A percentile compares a stretch with the other conserved stretches of the same genome.
These are phyloP conservation scores for Ceratotherium simum DNA, from an alignment of 2,113 vertebrate genomes.

Conservation along the genomic window DNA sequence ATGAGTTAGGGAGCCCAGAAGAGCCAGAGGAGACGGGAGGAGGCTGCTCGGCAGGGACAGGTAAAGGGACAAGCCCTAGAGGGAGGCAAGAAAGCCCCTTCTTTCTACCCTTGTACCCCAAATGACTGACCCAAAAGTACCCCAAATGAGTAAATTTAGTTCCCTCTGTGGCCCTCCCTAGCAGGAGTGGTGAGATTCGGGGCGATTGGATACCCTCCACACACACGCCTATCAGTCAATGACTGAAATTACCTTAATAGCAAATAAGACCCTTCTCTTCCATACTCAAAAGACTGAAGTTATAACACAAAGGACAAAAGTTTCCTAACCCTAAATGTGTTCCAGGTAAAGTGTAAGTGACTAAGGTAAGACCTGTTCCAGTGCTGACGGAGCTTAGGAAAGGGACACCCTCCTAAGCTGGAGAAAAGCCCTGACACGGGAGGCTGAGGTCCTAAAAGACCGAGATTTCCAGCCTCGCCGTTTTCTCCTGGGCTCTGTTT, in stretches of 20 bases:
- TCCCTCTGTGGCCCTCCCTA: not conserved
- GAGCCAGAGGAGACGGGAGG: too few species aligned
- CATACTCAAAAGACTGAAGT: not conserved
- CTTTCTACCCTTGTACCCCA: not conserved
- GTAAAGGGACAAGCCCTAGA: not conserved
- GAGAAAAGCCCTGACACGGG: not conserved
- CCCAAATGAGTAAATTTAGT: not conserved
- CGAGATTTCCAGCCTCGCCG: not conserved
- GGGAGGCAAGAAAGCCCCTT: not conserved
- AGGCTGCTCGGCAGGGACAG: not conserved
- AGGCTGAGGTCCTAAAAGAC: too few species aligned
- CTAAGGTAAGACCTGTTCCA: not conserved
- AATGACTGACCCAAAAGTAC: not conserved
- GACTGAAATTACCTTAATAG: not conserved
- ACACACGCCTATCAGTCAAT: not conserved
- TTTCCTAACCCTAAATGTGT: not conserved
- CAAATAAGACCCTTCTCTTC: not conserved
- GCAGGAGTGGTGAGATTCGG: not conserved
- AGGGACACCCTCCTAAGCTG: not conserved
- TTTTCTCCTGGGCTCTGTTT: not conserved
- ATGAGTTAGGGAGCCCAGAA: not conserved
- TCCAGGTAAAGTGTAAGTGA: not conserved
- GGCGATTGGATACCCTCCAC: fast-evolving
- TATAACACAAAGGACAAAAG: not conserved
- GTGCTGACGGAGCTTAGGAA: not conserved